Percentiles rank a stretch among this genome's conserved stretches.
Evolutionary conservation across 2,888 invertebrate species (phyloP).

Genomic region (Dryadula phaetusa): DNA sequence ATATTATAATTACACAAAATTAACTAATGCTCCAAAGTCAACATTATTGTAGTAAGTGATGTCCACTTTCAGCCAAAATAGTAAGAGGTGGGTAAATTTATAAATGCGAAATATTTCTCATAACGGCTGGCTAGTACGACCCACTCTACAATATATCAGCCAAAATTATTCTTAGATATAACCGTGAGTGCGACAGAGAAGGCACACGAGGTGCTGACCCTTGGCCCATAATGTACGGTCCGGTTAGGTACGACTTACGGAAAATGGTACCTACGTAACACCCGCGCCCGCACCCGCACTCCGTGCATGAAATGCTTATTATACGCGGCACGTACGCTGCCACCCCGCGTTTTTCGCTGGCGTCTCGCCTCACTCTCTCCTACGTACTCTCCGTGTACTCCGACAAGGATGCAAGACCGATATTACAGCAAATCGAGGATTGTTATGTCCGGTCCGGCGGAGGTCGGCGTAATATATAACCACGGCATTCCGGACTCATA

Average conservation of each 20-base stretch:
- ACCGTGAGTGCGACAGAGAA: conserved; percentile 76
- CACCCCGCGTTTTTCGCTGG: conserved; percentile 71
- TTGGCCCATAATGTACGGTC: conserved; percentile 85
- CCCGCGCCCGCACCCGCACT: conserved; percentile 68
- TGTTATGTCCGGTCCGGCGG: conserved; percentile 85
- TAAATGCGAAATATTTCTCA: conserved; percentile 59
- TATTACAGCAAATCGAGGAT: conserved; percentile 85
- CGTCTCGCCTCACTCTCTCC: conserved; percentile 67
- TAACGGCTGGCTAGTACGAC: conserved; percentile 72
- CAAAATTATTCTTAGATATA: conserved; percentile 78
- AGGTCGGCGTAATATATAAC: conserved; percentile 85
- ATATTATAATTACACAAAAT: not conserved
- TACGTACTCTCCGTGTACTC: conserved; percentile 58
- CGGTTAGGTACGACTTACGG: conserved; percentile 85
- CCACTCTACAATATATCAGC: conserved; percentile 79
- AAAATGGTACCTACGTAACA: conserved; percentile 80
- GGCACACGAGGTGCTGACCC: conserved; percentile 80
- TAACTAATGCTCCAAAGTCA: not conserved
- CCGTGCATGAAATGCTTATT: conserved; percentile 86
- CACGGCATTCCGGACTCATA: conserved; percentile 85
- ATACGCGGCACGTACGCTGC: conserved; percentile 84
- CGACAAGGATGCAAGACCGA: conserved; percentile 77
- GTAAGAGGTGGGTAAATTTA: conserved; percentile 36
- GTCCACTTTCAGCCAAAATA: conserved; percentile 31
- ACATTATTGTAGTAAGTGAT: not conserved